Percentiles rank a stretch among this genome's conserved stretches.
Evolutionary conservation across 2,113 vertebrate genomes (phyloP).

Genomic region (Rostratula benghalensis): DNA sequence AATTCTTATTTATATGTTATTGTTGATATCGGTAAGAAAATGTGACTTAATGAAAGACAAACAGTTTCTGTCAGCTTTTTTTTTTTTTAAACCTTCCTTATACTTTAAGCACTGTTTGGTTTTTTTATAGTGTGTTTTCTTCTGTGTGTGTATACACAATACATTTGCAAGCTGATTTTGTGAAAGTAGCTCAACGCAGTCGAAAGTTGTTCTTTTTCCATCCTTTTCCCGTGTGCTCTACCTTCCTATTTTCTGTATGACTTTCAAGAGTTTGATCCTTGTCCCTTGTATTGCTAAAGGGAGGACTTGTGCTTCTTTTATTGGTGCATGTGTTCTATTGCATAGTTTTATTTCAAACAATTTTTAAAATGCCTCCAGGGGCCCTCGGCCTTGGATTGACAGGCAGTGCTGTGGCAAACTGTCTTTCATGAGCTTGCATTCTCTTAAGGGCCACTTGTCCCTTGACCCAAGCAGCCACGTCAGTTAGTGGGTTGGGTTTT

Average conservation of each 20-base stretch:
- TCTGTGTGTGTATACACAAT: neutral
- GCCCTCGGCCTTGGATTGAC: neutral
- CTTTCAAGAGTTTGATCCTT: neutral
- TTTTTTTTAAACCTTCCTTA: neutral
- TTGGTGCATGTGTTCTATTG: neutral
- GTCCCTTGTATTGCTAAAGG: neutral
- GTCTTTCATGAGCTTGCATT: neutral
- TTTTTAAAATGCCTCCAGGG: neutral
- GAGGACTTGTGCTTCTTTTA: neutral
- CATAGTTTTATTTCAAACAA: neutral
- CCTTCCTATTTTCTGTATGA: neutral
- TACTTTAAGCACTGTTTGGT: neutral
- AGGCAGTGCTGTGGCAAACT: neutral
- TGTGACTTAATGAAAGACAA: neutral
- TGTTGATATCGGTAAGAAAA: neutral
- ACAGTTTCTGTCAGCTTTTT: neutral
- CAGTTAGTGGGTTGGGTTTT: neutral
- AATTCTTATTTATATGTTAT: neutral
- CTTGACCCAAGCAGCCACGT: neutral
- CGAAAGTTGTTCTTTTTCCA: neutral
- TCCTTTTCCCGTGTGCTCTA: neutral
- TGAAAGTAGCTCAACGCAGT: neutral
- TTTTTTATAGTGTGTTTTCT: neutral
- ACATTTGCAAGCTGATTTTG: neutral
- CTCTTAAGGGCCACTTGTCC: neutral